Percentiles rank a stretch among this genome's conserved stretches.
Evolutionary conservation across 2,888 invertebrate species (phyloP).

Genomic region (Tetanocera ferruginea): DNA sequence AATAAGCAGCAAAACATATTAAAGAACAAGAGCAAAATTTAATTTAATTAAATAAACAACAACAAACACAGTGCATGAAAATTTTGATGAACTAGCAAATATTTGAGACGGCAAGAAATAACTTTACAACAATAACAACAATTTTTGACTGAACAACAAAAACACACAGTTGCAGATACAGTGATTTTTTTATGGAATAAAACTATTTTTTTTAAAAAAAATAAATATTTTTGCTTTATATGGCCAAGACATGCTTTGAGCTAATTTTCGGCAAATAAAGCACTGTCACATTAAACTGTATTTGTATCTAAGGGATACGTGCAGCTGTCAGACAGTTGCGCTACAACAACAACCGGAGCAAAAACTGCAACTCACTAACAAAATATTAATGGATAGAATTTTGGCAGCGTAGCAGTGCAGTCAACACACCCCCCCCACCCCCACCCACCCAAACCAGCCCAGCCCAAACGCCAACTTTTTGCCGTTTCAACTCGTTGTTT

Average conservation of each 20-base stretch:
- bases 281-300: slow-evolving; percentile 43
- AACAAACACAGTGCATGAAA: neutral
- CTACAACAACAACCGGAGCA: slow-evolving; percentile 15
- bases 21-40: neutral
- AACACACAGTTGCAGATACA: neutral
- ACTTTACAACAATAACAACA: neutral
- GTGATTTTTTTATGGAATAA: neutral
- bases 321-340: neutral
- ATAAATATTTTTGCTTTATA: neutral
- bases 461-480: neutral
- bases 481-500: neutral
- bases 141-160: neutral
- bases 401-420: slow-evolving; percentile 22
- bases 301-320: neutral
- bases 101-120: neutral
- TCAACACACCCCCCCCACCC: slow-evolving; percentile 36
- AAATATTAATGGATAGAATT: slow-evolving; percentile 34
- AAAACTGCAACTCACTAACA: slow-evolving; percentile 8
- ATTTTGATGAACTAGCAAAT: neutral
- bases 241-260: neutral
- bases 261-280: neutral
- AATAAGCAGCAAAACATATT: neutral
- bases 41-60: neutral
- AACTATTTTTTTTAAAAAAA: neutral
- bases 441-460: neutral